Conservation (phyloP, 2,113 vertebrate genomes). For the Gobio gobio region DNA sequence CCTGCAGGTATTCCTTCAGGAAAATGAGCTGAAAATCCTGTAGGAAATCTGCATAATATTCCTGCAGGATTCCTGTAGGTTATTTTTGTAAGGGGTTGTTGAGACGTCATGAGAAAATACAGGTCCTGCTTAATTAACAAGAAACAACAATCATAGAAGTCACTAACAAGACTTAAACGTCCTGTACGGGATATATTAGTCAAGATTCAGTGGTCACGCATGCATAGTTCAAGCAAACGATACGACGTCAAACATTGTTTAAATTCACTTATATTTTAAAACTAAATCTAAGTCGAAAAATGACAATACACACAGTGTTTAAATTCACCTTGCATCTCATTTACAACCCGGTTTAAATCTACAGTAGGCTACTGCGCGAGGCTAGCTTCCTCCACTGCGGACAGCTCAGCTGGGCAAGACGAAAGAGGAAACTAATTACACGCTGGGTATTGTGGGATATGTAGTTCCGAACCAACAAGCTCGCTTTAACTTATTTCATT, state of each 20-base stretch:
- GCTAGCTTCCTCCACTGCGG: not conserved
- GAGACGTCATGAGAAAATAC: not conserved
- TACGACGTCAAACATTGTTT: not conserved
- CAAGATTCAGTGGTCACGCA: too few relatives aligned
- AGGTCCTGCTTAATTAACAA: not conserved
- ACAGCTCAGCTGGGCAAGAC: not conserved
- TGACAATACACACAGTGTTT: too few relatives aligned
- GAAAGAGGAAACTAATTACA: not conserved
- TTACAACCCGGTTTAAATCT: not conserved
- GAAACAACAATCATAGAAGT: not conserved
- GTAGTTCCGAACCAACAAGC: not conserved
- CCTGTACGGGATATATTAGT: not conserved
- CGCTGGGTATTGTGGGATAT: slow-evolving; percentile 35
- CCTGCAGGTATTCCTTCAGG: too few relatives aligned
- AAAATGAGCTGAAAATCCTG: too few relatives aligned
- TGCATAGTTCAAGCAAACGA: not conserved
- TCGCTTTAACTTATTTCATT: not conserved
- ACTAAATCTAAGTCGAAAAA: not conserved
- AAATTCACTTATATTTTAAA: too few relatives aligned
- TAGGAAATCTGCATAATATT: too few relatives aligned
- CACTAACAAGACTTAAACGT: not conserved
- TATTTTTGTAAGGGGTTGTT: too few relatives aligned
- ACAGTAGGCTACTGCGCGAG: not conserved
- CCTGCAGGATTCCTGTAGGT: too few relatives aligned
- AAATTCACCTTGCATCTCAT: not conserved